These are phyloP conservation scores for Dermatophagoides farinae DNA, from an alignment of 1,140 invertebrate genomes.

Conservation along the genomic window DNA sequence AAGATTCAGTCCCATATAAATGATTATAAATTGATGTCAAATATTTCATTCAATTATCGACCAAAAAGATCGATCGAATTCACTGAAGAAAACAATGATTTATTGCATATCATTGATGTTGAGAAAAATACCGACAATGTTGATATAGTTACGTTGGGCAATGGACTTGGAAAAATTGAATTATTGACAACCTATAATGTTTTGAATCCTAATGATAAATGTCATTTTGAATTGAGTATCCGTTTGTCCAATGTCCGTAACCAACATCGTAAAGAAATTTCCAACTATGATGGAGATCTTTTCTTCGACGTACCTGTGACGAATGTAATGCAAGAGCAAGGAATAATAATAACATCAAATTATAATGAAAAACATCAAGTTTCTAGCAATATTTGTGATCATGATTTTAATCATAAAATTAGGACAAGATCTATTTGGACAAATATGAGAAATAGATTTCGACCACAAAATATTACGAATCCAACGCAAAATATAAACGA, in stretches of 20 bases:
- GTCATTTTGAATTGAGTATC: constrained; percentile 15
- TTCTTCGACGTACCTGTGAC: not conserved
- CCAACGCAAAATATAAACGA: no score
- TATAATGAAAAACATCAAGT: no score
- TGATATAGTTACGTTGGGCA: constrained; percentile 23
- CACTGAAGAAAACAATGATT: constrained; percentile 15
- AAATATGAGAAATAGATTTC: not conserved
- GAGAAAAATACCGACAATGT: constrained; percentile 1
- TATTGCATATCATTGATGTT: constrained; percentile 19
- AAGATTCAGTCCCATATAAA: not conserved
- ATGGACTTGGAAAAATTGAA: constrained; percentile 24
- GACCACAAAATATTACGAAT: not conserved
- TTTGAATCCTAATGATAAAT: constrained; percentile 20
- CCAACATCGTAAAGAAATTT: no score
- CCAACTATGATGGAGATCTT: constrained; percentile 6
- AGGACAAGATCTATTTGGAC: not conserved
- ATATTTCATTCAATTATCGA: constrained; percentile 16
- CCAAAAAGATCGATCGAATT: constrained; percentile 15
- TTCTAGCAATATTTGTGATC: not conserved
- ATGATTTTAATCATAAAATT: not conserved
- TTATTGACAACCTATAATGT: constrained; percentile 26
- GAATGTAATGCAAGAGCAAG: no score
- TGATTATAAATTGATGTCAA: not conserved
- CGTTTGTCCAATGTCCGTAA: constrained; percentile 10
- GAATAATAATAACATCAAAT: no score